Evolutionary conservation across 37 sponge, comb jelly and placozoan genomes (phyloP).

Genomic region (Spongilla lacustris): DNA sequence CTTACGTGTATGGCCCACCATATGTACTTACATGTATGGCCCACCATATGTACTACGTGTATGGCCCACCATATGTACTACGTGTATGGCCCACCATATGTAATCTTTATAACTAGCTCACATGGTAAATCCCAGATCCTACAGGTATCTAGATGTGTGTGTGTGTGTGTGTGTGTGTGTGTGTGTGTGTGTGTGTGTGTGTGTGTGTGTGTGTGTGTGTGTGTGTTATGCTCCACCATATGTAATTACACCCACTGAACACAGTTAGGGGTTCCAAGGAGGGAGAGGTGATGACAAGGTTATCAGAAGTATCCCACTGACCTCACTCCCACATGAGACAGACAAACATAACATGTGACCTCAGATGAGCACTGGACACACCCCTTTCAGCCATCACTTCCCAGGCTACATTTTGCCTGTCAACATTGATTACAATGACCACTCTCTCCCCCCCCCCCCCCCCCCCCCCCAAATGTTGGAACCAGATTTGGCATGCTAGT

Average conservation of each 20-base stretch:
- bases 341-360: background rate
- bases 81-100: background rate
- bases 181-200: no score
- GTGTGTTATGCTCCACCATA: background rate
- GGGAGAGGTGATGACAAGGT: background rate
- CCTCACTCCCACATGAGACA: background rate
- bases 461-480: background rate
- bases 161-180: background rate
- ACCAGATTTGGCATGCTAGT: background rate
- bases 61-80: no score
- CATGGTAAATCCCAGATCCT: no score
- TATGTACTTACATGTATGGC: no score
- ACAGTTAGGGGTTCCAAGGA: background rate
- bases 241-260: background rate
- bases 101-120: no score
- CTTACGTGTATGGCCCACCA: no score
- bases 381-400: background rate
- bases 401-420: background rate
- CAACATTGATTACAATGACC: no score
- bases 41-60: no score
- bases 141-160: background rate
- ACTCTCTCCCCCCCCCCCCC: no score
- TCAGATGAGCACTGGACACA: background rate
- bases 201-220: background rate
- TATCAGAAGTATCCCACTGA: background rate